phyloP scores from a whole-genome alignment of 2,888 invertebrate genomes.

The Antheraea assamensis region DNA sequence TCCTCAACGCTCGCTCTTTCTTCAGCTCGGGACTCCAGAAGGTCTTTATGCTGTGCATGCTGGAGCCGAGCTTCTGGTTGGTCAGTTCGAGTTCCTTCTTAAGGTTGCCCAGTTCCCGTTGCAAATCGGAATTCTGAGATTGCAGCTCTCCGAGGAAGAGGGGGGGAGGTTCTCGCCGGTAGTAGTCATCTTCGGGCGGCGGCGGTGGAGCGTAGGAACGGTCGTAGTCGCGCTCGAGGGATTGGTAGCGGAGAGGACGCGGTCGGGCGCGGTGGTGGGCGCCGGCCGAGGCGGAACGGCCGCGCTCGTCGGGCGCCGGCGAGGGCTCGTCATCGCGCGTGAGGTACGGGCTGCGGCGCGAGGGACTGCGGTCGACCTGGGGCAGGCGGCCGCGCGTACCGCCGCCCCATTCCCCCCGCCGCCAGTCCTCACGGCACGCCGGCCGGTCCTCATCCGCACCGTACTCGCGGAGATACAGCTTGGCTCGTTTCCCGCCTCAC shows the following conservation, averaged over 20 bases:
- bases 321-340: slow-evolving; percentile 90
- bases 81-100: slow-evolving; percentile 97
- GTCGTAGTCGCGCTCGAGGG: slow-evolving; percentile 90
- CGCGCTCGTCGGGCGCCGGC: slow-evolving; percentile 92
- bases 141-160: slow-evolving; percentile 93
- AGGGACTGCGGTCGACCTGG: slow-evolving; percentile 95
- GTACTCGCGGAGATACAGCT: slow-evolving; percentile 82
- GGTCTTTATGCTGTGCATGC: slow-evolving; percentile 99
- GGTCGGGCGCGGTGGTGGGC: slow-evolving; percentile 90
- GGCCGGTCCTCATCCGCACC: slow-evolving; percentile 81
- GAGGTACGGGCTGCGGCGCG: slow-evolving; percentile 90
- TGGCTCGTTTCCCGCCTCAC: slow-evolving; percentile 77
- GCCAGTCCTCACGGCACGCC: slow-evolving; percentile 78
- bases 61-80: slow-evolving; percentile 98
- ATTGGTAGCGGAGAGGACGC: slow-evolving; percentile 88
- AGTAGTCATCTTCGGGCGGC: slow-evolving; percentile 86
- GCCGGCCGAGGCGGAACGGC: slow-evolving; percentile 87
- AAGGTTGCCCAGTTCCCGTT: slow-evolving; percentile 93
- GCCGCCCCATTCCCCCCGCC: slow-evolving; percentile 76
- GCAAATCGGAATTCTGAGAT: slow-evolving; percentile 96
- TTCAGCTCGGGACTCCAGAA: slow-evolving; percentile 99
- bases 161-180: slow-evolving; percentile 82
- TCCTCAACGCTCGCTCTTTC: slow-evolving; percentile 97
- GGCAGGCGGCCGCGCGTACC: slow-evolving; percentile 86
- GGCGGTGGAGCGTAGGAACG: slow-evolving; percentile 94